Conservation (phyloP, 2,888 invertebrate species). For the Hydroisotoma schaefferi region DNA sequence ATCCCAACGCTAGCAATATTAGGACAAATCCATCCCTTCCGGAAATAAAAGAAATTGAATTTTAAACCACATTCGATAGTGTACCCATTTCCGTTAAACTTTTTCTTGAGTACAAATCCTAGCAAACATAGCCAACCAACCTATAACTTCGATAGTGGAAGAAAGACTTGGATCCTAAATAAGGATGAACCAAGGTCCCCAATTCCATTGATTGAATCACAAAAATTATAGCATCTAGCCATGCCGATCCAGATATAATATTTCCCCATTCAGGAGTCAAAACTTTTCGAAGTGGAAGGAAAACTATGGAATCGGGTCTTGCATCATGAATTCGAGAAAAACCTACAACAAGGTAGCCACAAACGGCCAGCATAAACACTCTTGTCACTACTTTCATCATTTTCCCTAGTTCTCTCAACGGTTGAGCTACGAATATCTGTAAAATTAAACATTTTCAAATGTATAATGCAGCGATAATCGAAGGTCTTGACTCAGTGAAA, state of each 20-base stretch:
- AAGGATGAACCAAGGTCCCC: conserved; percentile 36
- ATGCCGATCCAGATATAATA: conserved; percentile 24
- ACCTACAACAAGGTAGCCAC: conserved; percentile 17
- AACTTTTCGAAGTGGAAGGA: conserved; percentile 14
- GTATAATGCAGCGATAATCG: not conserved
- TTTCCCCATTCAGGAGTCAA: conserved; percentile 24
- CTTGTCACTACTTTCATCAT: conserved; percentile 14
- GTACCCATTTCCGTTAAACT: not conserved
- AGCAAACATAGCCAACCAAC: no score
- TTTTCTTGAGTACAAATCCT: not conserved
- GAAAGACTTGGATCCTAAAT: conserved; percentile 36
- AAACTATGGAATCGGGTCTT: conserved; percentile 11
- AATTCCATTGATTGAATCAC: conserved; percentile 33
- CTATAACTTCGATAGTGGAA: conserved; percentile 36
- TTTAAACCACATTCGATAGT: not conserved
- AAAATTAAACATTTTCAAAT: not conserved
- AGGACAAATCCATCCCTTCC: conserved; percentile 35
- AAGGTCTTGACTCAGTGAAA: not conserved
- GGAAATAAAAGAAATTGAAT: no score
- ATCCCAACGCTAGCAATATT: conserved; percentile 22
- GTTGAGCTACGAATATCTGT: conserved; percentile 15
- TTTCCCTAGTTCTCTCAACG: conserved; percentile 11
- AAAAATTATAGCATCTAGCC: conserved; percentile 35
- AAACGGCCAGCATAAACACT: conserved; percentile 17
- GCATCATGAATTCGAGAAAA: conserved; percentile 5